These are phyloP conservation scores for Caenorhabditis latens DNA, from an alignment of 1,140 invertebrate species.

Conservation along the genomic window DNA sequence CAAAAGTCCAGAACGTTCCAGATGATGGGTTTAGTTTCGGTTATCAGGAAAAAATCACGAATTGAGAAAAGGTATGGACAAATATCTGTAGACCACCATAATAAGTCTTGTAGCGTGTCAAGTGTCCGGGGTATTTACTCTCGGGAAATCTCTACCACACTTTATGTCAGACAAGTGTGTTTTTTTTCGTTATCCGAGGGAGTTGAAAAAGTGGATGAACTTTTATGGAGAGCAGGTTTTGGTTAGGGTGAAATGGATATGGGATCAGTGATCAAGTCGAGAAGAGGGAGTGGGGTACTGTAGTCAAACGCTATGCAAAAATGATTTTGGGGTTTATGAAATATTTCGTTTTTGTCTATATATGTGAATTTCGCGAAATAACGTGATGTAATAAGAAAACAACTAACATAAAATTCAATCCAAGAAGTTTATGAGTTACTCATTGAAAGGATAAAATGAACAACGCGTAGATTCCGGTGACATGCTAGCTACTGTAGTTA, in stretches of 20 bases:
- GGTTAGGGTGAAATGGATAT: neutral
- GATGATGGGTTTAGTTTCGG: neutral
- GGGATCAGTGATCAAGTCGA: neutral
- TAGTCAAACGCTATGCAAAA: neutral
- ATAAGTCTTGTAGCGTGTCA: slow-evolving; percentile 50
- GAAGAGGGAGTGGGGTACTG: neutral
- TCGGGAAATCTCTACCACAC: slow-evolving; percentile 50
- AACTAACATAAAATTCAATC: too few species aligned
- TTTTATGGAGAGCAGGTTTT: neutral
- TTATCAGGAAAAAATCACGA: slow-evolving; percentile 54
- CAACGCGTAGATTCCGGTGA: too few species aligned
- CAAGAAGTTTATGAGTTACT: too few species aligned
- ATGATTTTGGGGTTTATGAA: too few species aligned
- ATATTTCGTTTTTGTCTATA: too few species aligned
- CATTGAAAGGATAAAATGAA: too few species aligned
- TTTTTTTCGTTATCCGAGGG: slow-evolving; percentile 40
- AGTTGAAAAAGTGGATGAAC: slow-evolving; percentile 17
- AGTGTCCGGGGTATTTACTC: slow-evolving; percentile 44
- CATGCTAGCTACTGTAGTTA: too few species aligned
- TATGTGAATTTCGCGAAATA: too few species aligned
- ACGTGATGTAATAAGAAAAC: too few species aligned
- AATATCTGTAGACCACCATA: slow-evolving; percentile 41
- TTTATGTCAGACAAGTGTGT: slow-evolving; percentile 40
- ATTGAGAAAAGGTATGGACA: neutral
- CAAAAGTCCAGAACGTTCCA: neutral